These are phyloP conservation scores for Incurvaria masculella DNA, from an alignment of 2,888 invertebrate species.

Conservation along the genomic window DNA sequence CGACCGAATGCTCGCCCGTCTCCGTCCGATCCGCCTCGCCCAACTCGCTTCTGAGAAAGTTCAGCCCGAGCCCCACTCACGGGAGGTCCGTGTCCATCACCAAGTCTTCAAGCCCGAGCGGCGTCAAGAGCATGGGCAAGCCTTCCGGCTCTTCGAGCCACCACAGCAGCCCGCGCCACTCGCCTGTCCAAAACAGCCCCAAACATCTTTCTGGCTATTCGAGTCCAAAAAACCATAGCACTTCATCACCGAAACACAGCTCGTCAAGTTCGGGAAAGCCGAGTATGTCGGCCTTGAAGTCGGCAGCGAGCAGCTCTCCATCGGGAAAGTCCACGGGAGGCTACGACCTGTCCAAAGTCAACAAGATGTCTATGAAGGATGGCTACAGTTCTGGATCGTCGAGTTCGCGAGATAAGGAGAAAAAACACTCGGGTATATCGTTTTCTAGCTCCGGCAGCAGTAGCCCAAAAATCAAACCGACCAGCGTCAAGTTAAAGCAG, in stretches of 20 bases:
- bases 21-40: conserved; percentile 63
- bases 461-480: conserved; percentile 66
- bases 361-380: conserved; percentile 48
- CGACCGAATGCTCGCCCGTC: conserved; percentile 59
- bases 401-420: conserved; percentile 53
- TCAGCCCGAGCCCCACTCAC: conserved; percentile 70
- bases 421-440: conserved; percentile 48
- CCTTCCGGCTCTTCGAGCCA: conserved; percentile 51
- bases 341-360: conserved; percentile 50
- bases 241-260: conserved; percentile 76
- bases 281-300: conserved; percentile 84
- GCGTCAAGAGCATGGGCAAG: conserved; percentile 41
- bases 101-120: conserved; percentile 54
- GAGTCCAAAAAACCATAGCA: conserved; percentile 75
- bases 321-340: conserved; percentile 60
- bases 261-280: conserved; percentile 78
- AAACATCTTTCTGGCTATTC: conserved; percentile 70
- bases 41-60: conserved; percentile 63
- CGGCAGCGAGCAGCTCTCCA: conserved; percentile 67
- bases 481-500: conserved; percentile 63
- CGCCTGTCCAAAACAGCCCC: conserved; percentile 73
- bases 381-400: conserved; percentile 38
- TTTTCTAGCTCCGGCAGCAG: conserved; percentile 56
- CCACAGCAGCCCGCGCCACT: conserved; percentile 70
- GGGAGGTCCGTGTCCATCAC: conserved; percentile 62